Percentiles rank a stretch among this genome's conserved stretches.
Conservation (phyloP, 2,888 invertebrate species). For the Spatulosminthurus flaviceps region DNA sequence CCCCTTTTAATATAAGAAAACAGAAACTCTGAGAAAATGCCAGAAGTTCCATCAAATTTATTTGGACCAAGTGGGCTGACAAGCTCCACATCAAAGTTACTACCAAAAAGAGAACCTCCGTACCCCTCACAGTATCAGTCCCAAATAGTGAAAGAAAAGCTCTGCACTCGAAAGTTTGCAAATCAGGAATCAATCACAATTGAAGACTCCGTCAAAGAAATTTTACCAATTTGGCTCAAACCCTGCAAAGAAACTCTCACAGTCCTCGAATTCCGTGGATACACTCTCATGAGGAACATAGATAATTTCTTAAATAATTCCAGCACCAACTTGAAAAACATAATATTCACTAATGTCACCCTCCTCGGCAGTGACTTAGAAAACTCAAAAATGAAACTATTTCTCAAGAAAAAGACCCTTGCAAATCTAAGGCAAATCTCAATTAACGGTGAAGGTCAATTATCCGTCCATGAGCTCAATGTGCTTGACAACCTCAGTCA, state of each 20-base stretch:
- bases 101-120: too few relatives aligned
- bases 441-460: constrained; percentile 7
- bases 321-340: not conserved
- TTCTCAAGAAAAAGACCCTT: not conserved
- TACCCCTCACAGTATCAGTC: too few relatives aligned
- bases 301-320: not conserved
- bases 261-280: constrained; percentile 9
- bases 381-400: not conserved
- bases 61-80: too few relatives aligned
- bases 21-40: too few relatives aligned
- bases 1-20: too few relatives aligned
- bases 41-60: too few relatives aligned
- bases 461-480: not conserved
- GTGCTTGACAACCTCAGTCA: not conserved
- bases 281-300: not conserved
- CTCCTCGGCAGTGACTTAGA: not conserved
- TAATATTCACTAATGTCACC: constrained; percentile 2
- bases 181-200: not conserved
- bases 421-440: not conserved
- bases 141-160: too few relatives aligned
- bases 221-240: not conserved
- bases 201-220: not conserved
- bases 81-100: too few relatives aligned
- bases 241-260: not conserved
- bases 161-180: not conserved